phyloP scores from a whole-genome alignment of 2,888 invertebrate genomes.

The Nebria brevicollis region DNA sequence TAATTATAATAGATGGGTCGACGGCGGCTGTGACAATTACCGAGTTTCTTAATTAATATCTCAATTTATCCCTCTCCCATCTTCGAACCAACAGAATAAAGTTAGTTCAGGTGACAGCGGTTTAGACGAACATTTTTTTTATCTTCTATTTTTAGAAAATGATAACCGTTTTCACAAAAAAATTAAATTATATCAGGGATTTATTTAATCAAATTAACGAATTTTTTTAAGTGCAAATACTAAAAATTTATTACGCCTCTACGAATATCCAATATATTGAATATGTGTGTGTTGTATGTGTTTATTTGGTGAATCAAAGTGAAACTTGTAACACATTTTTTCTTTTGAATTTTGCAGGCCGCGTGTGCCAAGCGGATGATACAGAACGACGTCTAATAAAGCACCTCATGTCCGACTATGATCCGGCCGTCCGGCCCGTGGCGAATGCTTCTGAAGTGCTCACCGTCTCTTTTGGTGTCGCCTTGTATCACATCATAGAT shows the following conservation, averaged over 20 bases:
- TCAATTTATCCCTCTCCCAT: background rate
- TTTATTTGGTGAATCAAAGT: background rate
- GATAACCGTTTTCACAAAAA: background rate
- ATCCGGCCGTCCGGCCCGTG: conserved; percentile 81
- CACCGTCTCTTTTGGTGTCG: conserved; percentile 82
- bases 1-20: background rate
- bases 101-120: background rate
- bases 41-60: conserved; percentile 1
- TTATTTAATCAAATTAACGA: background rate
- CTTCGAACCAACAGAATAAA: background rate
- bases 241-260: background rate
- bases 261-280: background rate
- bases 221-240: background rate
- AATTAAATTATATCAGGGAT: background rate
- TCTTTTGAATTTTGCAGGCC: conserved; percentile 47
- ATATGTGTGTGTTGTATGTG: background rate
- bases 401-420: conserved; percentile 79
- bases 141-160: background rate
- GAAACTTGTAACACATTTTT: conserved; percentile 6
- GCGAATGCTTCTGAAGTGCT: conserved; percentile 80
- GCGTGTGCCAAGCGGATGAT: conserved; percentile 65
- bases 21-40: background rate
- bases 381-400: conserved; percentile 79
- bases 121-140: background rate
- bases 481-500: conserved; percentile 86